phyloP scores from a whole-genome alignment of 2,888 invertebrate species.

The Drosophila dives region DNA sequence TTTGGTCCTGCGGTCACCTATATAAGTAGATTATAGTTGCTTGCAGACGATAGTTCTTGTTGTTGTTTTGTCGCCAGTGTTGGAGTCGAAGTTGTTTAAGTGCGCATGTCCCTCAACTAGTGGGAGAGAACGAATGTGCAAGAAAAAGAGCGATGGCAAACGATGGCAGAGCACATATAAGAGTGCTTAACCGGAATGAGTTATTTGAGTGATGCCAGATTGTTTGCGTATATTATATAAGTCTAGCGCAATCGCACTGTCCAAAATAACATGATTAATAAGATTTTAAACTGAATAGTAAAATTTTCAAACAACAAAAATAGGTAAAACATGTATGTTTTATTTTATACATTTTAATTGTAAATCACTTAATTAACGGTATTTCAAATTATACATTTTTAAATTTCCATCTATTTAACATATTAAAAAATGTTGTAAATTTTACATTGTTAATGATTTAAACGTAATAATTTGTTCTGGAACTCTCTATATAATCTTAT shows the following conservation, averaged over 20 bases:
- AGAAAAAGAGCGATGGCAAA: constrained; percentile 13
- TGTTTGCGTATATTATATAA: constrained; percentile 54
- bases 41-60: constrained; percentile 22
- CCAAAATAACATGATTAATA: not conserved
- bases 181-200: constrained; percentile 15
- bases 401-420: not conserved
- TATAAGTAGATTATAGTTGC: constrained; percentile 51
- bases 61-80: constrained; percentile 30
- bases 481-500: too few relatives aligned
- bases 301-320: not conserved
- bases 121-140: constrained; percentile 5
- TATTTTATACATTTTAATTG: not conserved
- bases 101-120: constrained; percentile 39
- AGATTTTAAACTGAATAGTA: not conserved
- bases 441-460: not conserved
- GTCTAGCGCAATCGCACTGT: constrained; percentile 14
- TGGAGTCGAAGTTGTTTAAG: constrained; percentile 43
- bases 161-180: constrained; percentile 29
- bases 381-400: not conserved
- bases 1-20: constrained; percentile 64
- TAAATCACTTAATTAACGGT: not conserved
- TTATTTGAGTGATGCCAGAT: constrained; percentile 50
- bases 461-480: too few relatives aligned
- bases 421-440: not conserved
- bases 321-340: not conserved